Evolutionary conservation across 1,140 invertebrate species (phyloP).

Genomic region (Drosophila insularis): DNA sequence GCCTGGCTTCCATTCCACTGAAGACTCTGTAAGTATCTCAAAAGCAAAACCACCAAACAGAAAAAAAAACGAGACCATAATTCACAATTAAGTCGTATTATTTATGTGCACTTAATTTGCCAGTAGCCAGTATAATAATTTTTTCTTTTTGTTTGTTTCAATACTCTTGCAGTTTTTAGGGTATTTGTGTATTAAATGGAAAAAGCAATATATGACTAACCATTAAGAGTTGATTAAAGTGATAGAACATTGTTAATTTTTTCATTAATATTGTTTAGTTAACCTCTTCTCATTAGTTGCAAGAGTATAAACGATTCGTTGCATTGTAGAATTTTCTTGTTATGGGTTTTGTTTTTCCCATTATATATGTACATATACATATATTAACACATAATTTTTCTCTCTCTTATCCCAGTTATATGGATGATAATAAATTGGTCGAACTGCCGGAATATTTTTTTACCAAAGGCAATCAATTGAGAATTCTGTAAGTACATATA

Average conservation of each 20-base stretch:
- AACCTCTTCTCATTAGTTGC: not conserved
- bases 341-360: not conserved
- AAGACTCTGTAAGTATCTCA: conserved; percentile 72
- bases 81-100: conserved; percentile 72
- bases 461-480: conserved; percentile 74
- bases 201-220: too few species aligned
- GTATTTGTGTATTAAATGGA: too few species aligned
- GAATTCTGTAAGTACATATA: conserved; percentile 81
- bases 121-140: conserved; percentile 9
- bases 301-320: not conserved
- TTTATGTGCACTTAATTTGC: conserved; percentile 72
- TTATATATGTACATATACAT: too few species aligned
- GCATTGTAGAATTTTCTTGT: not conserved
- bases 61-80: conserved; percentile 38
- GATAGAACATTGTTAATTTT: too few species aligned
- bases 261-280: too few species aligned
- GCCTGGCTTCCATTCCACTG: conserved; percentile 62
- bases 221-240: not conserved
- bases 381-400: conserved; percentile 11
- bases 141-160: not conserved
- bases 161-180: not conserved
- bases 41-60: not conserved
- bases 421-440: conserved; percentile 82
- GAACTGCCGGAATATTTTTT: conserved; percentile 74
- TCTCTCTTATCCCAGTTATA: conserved; percentile 58